These are phyloP conservation scores for Mesoclemmys tuberculata DNA, from an alignment of 2,113 vertebrate genomes.

Conservation along the genomic window DNA sequence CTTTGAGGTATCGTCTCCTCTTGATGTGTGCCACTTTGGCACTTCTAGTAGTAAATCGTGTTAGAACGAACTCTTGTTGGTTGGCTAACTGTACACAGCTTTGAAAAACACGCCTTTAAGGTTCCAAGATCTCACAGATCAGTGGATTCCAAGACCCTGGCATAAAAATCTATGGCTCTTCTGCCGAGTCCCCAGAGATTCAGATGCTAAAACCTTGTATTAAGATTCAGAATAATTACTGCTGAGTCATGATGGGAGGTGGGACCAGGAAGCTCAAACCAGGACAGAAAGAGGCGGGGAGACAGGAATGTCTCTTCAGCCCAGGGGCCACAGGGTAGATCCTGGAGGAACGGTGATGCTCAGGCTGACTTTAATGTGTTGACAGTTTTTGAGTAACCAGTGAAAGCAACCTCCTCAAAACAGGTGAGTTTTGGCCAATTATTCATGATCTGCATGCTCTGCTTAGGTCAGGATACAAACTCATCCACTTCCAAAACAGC, in stretches of 20 bases:
- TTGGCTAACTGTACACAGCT: constrained; percentile 16
- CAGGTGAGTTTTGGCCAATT: fast-evolving
- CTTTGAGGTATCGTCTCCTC: not conserved
- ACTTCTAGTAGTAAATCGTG: not conserved
- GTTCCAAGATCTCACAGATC: fast-evolving
- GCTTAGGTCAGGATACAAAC: not conserved
- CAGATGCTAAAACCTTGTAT: not conserved
- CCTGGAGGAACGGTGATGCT: not conserved
- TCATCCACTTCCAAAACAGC: not conserved
- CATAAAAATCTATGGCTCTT: fast-evolving
- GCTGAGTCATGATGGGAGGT: not conserved
- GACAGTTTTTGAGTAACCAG: not conserved
- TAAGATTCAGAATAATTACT: not conserved
- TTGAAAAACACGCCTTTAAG: not conserved
- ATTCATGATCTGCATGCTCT: not conserved
- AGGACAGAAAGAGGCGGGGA: not conserved
- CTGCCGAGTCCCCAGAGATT: not conserved
- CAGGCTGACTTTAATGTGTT: not conserved
- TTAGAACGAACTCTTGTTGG: constrained; percentile 8
- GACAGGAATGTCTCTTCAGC: not conserved
- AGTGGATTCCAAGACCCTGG: fast-evolving
- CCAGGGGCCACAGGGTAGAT: not conserved
- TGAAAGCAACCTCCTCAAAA: not conserved
- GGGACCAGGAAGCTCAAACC: not conserved
- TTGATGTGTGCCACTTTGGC: not conserved